phyloP scores from a whole-genome alignment of 2,797 vertebrate genomes.

The Acrossocheilus wenchowensis region DNA sequence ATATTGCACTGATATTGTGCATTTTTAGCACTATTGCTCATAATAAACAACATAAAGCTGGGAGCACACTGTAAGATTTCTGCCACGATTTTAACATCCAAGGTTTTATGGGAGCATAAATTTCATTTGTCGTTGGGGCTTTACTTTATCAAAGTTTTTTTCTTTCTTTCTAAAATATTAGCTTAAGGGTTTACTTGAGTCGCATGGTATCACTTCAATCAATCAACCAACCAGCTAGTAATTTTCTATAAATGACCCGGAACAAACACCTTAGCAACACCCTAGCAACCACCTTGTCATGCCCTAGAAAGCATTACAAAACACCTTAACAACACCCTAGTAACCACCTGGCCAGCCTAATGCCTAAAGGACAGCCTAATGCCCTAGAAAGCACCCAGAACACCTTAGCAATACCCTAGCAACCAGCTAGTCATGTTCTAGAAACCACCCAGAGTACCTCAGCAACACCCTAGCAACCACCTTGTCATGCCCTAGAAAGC shows the following conservation, averaged over 20 bases:
- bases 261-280: neutral
- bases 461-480: neutral
- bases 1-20: neutral
- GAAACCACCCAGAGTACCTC: no score
- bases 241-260: neutral
- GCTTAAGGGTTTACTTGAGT: neutral
- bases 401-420: neutral
- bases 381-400: neutral
- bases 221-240: neutral
- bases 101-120: neutral
- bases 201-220: neutral
- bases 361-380: neutral
- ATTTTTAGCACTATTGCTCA: neutral
- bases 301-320: neutral
- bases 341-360: neutral
- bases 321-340: neutral
- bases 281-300: neutral
- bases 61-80: neutral
- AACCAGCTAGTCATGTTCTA: neutral
- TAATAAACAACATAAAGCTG: neutral
- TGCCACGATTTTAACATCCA: neutral
- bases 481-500: neutral
- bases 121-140: neutral
- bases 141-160: neutral
- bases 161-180: neutral